phyloP scores from a whole-genome alignment of 1,140 invertebrate species.

The Ericerus pela region DNA sequence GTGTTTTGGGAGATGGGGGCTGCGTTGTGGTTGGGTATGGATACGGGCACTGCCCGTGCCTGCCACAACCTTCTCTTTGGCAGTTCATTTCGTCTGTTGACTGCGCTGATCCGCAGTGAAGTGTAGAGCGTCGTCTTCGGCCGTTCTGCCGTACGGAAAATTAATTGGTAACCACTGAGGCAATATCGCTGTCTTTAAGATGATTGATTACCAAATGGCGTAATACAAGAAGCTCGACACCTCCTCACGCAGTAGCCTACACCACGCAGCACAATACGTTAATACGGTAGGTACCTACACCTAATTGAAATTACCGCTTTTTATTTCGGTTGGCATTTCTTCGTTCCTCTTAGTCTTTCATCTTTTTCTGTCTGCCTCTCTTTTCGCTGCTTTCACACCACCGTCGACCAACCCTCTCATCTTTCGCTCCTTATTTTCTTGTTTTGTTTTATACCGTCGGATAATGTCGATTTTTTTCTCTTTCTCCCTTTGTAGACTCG shows the following conservation, averaged over 20 bases:
- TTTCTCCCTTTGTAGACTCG: no score
- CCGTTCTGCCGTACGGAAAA: no score
- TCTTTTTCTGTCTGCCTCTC: not conserved
- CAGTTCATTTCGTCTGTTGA: no score
- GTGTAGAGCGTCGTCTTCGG: no score
- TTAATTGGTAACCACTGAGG: conserved; percentile 5
- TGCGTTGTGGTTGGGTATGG: no score
- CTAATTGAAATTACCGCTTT: conserved; percentile 11
- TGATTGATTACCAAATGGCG: conserved; percentile 8
- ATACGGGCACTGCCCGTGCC: no score
- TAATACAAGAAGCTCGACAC: conserved; percentile 11
- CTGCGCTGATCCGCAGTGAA: no score
- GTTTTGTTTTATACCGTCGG: not conserved
- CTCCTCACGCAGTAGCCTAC: no score
- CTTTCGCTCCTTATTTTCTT: not conserved
- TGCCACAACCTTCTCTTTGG: no score
- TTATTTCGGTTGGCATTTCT: conserved; percentile 6
- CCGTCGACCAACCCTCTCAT: not conserved
- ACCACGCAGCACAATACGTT: no score
- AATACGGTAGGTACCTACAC: not conserved
- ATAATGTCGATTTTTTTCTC: no score
- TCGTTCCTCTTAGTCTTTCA: not conserved
- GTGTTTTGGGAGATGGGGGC: no score
- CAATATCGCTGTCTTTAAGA: conserved; percentile 7
- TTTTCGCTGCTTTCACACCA: not conserved